Conservation (phyloP, 2,888 invertebrate genomes). For the Saturnia japonica region DNA sequence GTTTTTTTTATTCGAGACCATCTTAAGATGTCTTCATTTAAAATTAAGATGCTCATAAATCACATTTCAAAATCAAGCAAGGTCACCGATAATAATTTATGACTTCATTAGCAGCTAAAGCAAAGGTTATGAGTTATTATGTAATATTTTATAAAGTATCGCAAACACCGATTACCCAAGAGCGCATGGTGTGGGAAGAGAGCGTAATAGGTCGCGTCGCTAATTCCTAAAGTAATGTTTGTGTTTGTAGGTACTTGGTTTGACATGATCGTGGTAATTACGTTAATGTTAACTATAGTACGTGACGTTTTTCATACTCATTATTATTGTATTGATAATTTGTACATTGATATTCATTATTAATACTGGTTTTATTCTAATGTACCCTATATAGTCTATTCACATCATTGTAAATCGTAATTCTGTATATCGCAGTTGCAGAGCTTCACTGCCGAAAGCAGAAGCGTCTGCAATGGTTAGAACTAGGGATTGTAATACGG, state of each 20-base stretch:
- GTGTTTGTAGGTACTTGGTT: not conserved
- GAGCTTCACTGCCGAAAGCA: no score
- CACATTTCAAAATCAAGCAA: no score
- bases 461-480: no score
- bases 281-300: constrained; percentile 5
- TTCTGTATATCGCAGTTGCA: not conserved
- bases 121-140: no score
- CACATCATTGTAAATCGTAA: not conserved
- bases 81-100: no score
- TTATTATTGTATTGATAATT: constrained; percentile 3
- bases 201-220: not conserved
- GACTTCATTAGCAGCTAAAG: no score
- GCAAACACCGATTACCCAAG: not conserved
- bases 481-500: no score
- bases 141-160: not conserved
- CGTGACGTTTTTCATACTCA: not conserved
- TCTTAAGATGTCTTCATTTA: no score
- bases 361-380: not conserved
- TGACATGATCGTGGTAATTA: constrained; percentile 1
- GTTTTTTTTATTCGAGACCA: no score
- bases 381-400: not conserved
- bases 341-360: not conserved
- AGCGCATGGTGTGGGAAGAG: not conserved
- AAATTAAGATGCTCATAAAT: no score
- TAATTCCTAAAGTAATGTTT: constrained; percentile 1